These are phyloP conservation scores for Eulemur rubriventer DNA, from an alignment of 2,797 vertebrate species.

Conservation along the genomic window DNA sequence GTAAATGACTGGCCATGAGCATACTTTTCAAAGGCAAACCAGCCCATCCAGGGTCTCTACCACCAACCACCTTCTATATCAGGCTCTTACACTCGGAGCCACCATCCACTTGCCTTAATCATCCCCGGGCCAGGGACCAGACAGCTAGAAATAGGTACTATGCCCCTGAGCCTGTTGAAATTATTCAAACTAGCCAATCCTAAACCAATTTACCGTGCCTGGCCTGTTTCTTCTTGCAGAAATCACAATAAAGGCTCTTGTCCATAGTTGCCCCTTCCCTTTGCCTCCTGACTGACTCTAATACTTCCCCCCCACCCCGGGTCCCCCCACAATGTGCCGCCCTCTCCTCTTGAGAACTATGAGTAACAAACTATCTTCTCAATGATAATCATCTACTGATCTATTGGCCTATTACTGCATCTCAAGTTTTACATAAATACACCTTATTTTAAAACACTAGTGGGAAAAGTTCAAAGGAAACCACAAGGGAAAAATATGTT, in stretches of 20 bases:
- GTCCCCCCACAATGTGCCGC: too few relatives aligned
- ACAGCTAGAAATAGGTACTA: neutral
- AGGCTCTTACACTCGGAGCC: neutral
- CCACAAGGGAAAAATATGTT: neutral
- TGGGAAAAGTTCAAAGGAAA: neutral
- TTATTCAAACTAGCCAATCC: neutral
- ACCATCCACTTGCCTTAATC: neutral
- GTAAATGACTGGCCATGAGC: neutral
- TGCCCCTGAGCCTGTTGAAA: neutral
- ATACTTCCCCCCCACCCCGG: accelerated
- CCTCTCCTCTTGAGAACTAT: neutral
- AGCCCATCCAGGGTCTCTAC: neutral
- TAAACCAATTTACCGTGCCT: neutral
- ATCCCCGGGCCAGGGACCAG: too few relatives aligned
- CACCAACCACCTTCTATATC: too few relatives aligned
- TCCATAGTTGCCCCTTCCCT: neutral
- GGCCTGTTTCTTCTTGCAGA: neutral
- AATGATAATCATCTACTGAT: neutral
- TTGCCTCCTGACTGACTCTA: neutral
- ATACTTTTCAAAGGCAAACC: neutral
- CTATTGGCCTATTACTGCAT: neutral
- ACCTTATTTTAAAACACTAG: neutral
- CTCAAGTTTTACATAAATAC: neutral
- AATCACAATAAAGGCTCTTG: neutral
- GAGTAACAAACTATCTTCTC: neutral